These are phyloP conservation scores for Trissolcus japonicus DNA, from an alignment of 2,888 invertebrate species.

Conservation along the genomic window DNA sequence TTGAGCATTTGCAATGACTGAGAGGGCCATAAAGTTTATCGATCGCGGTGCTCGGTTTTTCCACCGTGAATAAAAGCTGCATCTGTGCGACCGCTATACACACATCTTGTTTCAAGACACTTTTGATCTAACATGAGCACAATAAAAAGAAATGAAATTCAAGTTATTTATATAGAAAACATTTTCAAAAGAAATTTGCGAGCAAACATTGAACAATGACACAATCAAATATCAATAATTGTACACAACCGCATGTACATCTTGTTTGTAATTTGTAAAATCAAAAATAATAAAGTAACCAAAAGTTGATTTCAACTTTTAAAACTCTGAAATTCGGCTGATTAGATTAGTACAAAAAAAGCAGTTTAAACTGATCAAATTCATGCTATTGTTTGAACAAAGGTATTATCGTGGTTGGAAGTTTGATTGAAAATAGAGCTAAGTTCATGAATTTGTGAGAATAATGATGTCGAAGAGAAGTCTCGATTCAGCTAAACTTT, in stretches of 20 bases:
- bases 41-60: conserved; percentile 49
- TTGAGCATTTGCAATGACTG: conserved; percentile 46
- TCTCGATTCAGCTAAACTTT: conserved; percentile 47
- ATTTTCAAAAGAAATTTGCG: no score
- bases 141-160: conserved; percentile 20
- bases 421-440: conserved; percentile 39
- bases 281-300: no score
- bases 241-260: no score
- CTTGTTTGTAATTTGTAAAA: no score
- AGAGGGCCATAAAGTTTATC: conserved; percentile 55
- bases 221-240: no score
- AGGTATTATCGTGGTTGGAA: conserved; percentile 10
- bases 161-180: neutral
- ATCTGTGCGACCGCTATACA: conserved; percentile 36
- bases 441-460: conserved; percentile 50
- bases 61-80: conserved; percentile 50
- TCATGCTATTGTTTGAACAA: no score
- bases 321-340: no score
- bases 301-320: no score
- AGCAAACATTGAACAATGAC: no score
- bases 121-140: conserved; percentile 32
- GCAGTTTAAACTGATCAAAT: no score
- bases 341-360: no score
- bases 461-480: conserved; percentile 44
- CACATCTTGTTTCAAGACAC: conserved; percentile 37